phyloP scores from a whole-genome alignment of 2,113 vertebrate species.

The Apodemus sylvaticus region DNA sequence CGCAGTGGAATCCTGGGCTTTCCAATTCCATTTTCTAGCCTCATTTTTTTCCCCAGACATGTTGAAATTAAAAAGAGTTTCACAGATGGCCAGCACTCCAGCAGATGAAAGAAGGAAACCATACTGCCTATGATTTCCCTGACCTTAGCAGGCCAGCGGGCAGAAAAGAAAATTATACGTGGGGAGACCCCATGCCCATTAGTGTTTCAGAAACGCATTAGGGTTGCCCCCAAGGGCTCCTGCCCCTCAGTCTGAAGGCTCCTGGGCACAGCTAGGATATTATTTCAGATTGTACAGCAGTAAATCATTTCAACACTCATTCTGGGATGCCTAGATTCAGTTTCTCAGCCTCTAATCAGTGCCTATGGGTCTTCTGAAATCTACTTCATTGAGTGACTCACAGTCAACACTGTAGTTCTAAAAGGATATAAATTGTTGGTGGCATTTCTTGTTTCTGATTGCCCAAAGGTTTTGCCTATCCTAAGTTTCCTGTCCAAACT shows the following conservation, averaged over 20 bases:
- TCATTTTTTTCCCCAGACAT: neutral
- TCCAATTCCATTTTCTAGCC: neutral
- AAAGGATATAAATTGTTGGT: neutral
- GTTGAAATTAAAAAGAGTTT: slow-evolving; percentile 46
- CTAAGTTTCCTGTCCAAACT: neutral
- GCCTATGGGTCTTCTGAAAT: slow-evolving; percentile 15
- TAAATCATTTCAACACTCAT: slow-evolving; percentile 51
- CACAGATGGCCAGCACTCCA: neutral
- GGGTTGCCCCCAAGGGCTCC: neutral
- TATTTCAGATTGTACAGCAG: slow-evolving; percentile 38
- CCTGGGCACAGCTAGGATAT: slow-evolving; percentile 6
- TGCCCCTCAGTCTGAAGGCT: neutral
- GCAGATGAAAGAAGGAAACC: slow-evolving; percentile 5
- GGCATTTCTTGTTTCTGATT: neutral
- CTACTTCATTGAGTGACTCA: neutral
- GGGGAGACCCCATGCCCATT: neutral
- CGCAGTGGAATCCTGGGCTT: neutral
- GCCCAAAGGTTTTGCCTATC: neutral
- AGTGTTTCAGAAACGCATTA: slow-evolving; percentile 49
- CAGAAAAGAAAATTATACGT: neutral
- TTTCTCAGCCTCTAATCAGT: slow-evolving; percentile 18
- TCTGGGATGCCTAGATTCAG: neutral
- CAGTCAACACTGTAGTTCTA: neutral
- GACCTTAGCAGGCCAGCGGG: slow-evolving; percentile 34
- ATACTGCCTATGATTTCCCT: neutral